Percentiles rank a stretch among this genome's conserved stretches.
These are phyloP conservation scores for Thaumetopoea pityocampa DNA, from an alignment of 1,140 invertebrate species.

Conservation along the genomic window DNA sequence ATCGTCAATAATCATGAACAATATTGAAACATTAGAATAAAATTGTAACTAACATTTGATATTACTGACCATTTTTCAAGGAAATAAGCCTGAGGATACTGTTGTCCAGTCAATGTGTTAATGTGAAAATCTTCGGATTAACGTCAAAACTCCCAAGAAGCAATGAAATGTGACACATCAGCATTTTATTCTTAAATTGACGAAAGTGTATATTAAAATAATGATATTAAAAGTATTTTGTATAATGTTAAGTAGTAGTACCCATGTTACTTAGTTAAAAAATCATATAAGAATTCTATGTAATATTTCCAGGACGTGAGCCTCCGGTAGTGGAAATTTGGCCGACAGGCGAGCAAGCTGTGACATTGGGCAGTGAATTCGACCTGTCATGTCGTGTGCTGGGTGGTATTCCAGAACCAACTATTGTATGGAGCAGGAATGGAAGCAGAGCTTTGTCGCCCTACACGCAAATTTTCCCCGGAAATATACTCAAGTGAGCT, in stretches of 20 bases:
- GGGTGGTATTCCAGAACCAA: constrained; percentile 86
- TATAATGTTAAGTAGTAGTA: neutral
- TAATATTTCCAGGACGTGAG: constrained; percentile 83
- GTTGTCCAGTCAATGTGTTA: too few relatives aligned
- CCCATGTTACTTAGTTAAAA: neutral
- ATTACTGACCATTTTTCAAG: too few relatives aligned
- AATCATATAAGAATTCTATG: neutral
- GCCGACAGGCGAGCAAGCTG: constrained; percentile 80
- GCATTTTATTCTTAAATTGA: too few relatives aligned
- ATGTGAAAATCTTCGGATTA: too few relatives aligned
- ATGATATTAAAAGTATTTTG: too few relatives aligned
- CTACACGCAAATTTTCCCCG: constrained; percentile 79
- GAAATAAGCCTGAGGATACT: too few relatives aligned
- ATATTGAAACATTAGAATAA: too few relatives aligned
- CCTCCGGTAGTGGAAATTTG: constrained; percentile 86
- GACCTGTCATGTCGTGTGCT: constrained; percentile 87
- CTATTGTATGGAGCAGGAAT: constrained; percentile 84
- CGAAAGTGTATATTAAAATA: too few relatives aligned
- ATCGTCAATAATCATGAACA: too few relatives aligned
- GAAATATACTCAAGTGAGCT: constrained; percentile 82
- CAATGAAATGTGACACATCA: too few relatives aligned
- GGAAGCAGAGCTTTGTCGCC: constrained; percentile 81
- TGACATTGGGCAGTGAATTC: constrained; percentile 81
- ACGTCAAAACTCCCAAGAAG: too few relatives aligned
- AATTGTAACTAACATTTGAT: too few relatives aligned